Evolutionary conservation across 2,888 invertebrate species (phyloP).

Genomic region (Pheosia gnoma): DNA sequence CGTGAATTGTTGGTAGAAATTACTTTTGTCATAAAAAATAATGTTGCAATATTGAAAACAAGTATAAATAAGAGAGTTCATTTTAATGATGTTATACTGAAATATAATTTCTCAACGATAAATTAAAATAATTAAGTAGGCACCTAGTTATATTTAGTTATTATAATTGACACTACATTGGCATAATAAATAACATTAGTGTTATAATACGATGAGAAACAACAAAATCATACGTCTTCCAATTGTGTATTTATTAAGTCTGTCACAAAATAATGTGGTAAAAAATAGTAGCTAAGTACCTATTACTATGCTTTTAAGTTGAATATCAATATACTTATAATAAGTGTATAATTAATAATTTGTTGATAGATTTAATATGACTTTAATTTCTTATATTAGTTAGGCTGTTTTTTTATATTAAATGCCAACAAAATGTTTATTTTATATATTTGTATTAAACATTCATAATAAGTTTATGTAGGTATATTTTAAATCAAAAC

Average conservation of each 20-base stretch:
- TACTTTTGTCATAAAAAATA: too few species aligned
- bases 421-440: too few species aligned
- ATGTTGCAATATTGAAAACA: too few species aligned
- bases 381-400: slow-evolving; percentile 5
- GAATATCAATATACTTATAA: too few species aligned
- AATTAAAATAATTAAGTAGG: slow-evolving; percentile 22
- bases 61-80: too few species aligned
- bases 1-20: too few species aligned
- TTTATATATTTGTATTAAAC: too few species aligned
- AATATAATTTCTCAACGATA: slow-evolving; percentile 33
- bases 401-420: too few species aligned
- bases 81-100: slow-evolving; percentile 1
- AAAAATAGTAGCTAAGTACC: neutral
- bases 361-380: slow-evolving; percentile 28
- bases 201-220: slow-evolving; percentile 36
- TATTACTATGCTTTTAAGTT: too few species aligned
- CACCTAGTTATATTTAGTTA: slow-evolving; percentile 29
- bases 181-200: slow-evolving; percentile 48
- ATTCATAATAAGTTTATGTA: too few species aligned
- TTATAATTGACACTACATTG: slow-evolving; percentile 34
- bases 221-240: slow-evolving; percentile 73
- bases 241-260: slow-evolving; percentile 52
- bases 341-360: neutral
- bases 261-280: slow-evolving; percentile 45
- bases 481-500: too few species aligned